These are phyloP conservation scores for Melanostoma scalare DNA, from an alignment of 2,888 invertebrate species.

Conservation along the genomic window DNA sequence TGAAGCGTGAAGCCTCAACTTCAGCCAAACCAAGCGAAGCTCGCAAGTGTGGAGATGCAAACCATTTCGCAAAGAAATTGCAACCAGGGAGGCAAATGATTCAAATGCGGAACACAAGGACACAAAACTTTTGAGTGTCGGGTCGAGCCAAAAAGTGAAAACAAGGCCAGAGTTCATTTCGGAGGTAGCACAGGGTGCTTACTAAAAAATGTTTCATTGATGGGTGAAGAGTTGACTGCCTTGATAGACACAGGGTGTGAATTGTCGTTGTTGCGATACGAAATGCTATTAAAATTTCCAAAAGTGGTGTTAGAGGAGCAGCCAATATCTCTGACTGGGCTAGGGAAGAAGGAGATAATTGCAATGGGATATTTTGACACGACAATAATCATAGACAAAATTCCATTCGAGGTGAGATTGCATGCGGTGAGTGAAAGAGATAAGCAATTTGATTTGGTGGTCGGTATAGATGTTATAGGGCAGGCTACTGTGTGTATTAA, in stretches of 20 bases:
- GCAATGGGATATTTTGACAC: conserved; percentile 45
- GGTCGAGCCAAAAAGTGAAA: too few relatives aligned
- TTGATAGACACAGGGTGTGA: neutral
- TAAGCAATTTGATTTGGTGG: conserved; percentile 22
- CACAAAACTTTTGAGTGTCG: neutral
- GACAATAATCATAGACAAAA: conserved; percentile 11
- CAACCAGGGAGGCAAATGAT: neutral
- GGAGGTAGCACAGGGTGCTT: neutral
- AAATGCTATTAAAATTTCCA: conserved; percentile 14
- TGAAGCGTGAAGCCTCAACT: conserved; percentile 10
- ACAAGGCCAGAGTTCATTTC: neutral
- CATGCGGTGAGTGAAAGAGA: conserved; percentile 48
- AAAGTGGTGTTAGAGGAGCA: conserved; percentile 14
- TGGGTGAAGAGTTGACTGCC: conserved; percentile 3
- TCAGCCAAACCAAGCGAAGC: neutral
- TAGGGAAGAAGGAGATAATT: conserved; percentile 30
- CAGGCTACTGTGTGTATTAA: conserved; percentile 15
- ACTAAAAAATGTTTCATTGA: conserved; percentile 13
- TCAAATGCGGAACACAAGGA: conserved; percentile 3
- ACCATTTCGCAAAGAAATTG: neutral
- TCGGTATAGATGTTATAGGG: conserved; percentile 33
- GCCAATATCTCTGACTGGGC: conserved; percentile 10
- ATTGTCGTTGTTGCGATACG: conserved; percentile 20
- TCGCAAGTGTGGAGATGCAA: neutral
- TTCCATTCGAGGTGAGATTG: conserved; percentile 21